Evolutionary conservation across 1,140 invertebrate species (phyloP).

Genomic region (Drosophila albomicans): DNA sequence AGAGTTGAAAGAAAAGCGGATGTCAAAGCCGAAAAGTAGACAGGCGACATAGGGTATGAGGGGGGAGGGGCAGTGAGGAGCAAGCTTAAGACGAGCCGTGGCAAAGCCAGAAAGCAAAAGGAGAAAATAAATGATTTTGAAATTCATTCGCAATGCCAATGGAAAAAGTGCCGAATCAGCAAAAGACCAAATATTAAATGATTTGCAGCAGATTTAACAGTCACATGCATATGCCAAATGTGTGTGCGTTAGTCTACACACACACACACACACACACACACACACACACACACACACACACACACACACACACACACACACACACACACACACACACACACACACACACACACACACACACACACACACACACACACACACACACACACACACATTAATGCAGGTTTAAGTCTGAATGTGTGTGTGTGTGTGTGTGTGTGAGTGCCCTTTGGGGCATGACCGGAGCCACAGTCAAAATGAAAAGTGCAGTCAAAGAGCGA

Average conservation of each 20-base stretch:
- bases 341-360: not conserved
- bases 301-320: not conserved
- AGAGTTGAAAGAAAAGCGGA: constrained; percentile 8
- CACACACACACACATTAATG: not conserved
- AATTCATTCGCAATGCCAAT: constrained; percentile 56
- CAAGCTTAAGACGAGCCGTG: not conserved
- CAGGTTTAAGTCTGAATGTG: not conserved
- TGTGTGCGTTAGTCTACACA: not conserved
- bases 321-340: not conserved
- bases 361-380: not conserved
- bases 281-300: not conserved
- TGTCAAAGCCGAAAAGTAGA: constrained; percentile 12
- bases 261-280: too few relatives aligned
- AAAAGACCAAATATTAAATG: constrained; percentile 66
- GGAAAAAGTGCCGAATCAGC: constrained; percentile 65
- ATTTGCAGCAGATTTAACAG: constrained; percentile 61
- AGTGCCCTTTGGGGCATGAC: constrained; percentile 37
- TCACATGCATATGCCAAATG: constrained; percentile 37
- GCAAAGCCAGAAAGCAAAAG: not conserved
- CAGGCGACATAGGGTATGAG: not conserved
- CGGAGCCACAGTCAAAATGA: constrained; percentile 40
- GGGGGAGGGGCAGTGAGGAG: not conserved
- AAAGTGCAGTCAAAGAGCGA: constrained; percentile 35
- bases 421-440: constrained; percentile 1
- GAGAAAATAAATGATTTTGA: constrained; percentile 56